Conservation (phyloP, 1,140 invertebrate species). For the Aphaenogaster rudis region DNA sequence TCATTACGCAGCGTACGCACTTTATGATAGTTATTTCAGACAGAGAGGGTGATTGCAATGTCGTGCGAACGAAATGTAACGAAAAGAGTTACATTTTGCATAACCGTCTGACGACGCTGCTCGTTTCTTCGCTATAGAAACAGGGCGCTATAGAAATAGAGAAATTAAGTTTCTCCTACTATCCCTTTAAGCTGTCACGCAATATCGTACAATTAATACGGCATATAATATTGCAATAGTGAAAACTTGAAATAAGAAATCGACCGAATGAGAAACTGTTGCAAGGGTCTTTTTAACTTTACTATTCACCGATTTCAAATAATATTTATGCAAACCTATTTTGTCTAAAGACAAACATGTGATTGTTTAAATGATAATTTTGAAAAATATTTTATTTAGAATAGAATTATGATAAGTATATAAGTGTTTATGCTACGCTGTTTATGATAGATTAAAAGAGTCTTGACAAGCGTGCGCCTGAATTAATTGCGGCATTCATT, state of each 20-base stretch:
- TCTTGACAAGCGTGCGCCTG: not conserved
- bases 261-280: not conserved
- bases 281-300: not conserved
- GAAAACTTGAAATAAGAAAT: slow-evolving; percentile 2
- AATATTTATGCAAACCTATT: not conserved
- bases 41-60: not conserved
- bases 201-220: slow-evolving; percentile 27
- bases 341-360: not conserved
- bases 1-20: not conserved
- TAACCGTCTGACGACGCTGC: not conserved
- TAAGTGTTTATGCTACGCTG: not conserved
- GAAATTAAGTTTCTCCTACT: slow-evolving; percentile 43
- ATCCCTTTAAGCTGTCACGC: slow-evolving; percentile 13
- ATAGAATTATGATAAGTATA: not conserved
- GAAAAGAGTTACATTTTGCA: slow-evolving; percentile 39
- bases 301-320: not conserved
- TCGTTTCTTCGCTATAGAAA: not conserved
- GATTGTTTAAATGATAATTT: not conserved
- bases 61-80: slow-evolving; percentile 18
- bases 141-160: not conserved
- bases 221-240: not conserved
- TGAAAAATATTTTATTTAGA: not conserved
- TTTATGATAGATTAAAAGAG: not conserved
- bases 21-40: slow-evolving; percentile 18
- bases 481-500: slow-evolving; percentile 45